Percentiles rank a stretch among this genome's conserved stretches.
Conservation (phyloP, 2,113 vertebrate genomes). For the Xyrauchen texanus region DNA sequence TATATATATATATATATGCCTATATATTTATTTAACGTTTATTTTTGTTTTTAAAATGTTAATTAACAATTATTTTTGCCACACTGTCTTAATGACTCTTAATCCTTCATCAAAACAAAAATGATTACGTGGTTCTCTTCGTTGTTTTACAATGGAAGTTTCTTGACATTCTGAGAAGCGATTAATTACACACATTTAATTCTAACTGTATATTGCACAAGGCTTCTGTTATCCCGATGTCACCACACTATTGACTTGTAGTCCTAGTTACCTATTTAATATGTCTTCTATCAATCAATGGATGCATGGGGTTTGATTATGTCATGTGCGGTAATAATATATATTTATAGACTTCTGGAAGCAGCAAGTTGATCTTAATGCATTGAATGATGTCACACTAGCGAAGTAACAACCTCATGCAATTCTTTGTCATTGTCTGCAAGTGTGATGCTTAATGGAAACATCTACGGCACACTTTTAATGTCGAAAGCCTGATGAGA, state of each 20-base stretch:
- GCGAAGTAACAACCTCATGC: neutral
- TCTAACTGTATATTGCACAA: neutral
- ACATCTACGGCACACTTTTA: constrained; percentile 3
- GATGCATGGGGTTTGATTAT: constrained; percentile 2
- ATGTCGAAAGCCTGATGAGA: constrained; percentile 13
- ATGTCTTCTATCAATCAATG: constrained; percentile 5
- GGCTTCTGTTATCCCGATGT: neutral
- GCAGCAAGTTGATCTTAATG: neutral
- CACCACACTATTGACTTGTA: neutral
- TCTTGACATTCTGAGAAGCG: neutral
- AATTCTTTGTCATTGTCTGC: neutral
- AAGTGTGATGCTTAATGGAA: constrained; percentile 8
- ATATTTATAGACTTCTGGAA: constrained; percentile 16
- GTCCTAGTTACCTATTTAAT: neutral
- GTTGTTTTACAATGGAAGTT: neutral
- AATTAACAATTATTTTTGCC: too few species aligned
- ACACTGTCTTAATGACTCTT: too few species aligned
- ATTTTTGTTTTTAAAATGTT: too few species aligned
- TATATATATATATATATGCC: too few species aligned
- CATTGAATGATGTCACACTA: neutral
- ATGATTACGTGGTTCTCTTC: neutral
- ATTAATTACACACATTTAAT: neutral
- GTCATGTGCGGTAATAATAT: constrained; percentile 11
- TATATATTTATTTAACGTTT: too few species aligned
- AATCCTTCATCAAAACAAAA: neutral